Conservation (phyloP, 2,113 vertebrate species). For the Dunckerocampus dactyliophorus region DNA sequence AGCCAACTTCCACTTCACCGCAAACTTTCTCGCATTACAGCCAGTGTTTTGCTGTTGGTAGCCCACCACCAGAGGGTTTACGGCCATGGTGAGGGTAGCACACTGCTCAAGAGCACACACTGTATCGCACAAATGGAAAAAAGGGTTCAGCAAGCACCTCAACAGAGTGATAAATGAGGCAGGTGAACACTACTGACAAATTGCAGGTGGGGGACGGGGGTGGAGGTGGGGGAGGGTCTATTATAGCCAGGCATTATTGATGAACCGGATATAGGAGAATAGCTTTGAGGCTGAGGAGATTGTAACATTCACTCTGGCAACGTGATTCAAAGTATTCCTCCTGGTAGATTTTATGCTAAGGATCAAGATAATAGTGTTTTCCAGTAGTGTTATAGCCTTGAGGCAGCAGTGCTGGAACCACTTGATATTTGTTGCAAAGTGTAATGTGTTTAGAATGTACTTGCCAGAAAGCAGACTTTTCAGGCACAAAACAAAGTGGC, state of each 20-base stretch:
- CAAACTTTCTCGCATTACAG: conserved; percentile 57
- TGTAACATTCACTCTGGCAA: conserved; percentile 4
- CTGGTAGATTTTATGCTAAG: conserved; percentile 11
- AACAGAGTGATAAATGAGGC: conserved; percentile 48
- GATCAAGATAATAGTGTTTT: conserved; percentile 15
- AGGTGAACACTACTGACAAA: conserved; percentile 43
- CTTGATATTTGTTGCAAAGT: conserved; percentile 34
- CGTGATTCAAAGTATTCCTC: conserved; percentile 4
- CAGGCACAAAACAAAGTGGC: conserved; percentile 20
- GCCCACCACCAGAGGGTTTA: conserved; percentile 31
- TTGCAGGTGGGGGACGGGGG: conserved; percentile 7
- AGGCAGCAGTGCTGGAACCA: conserved; percentile 5
- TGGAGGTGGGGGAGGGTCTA: conserved; percentile 14
- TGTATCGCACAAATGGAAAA: conserved; percentile 49
- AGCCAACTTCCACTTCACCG: conserved; percentile 42
- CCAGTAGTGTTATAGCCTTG: background rate
- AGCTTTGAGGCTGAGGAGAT: conserved; percentile 5
- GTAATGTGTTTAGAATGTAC: conserved; percentile 23
- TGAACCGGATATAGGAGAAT: conserved; percentile 23
- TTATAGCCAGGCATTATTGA: conserved; percentile 24
- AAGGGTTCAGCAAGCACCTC: conserved; percentile 52
- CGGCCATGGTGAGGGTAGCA: conserved; percentile 27
- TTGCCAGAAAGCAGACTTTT: conserved; percentile 29
- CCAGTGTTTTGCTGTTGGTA: conserved; percentile 32
- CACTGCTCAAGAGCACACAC: conserved; percentile 37